A percentile compares a stretch with the other conserved stretches of the same genome.
Evolutionary conservation across 1,140 invertebrate genomes (phyloP).

Genomic region (Myzus persicae): DNA sequence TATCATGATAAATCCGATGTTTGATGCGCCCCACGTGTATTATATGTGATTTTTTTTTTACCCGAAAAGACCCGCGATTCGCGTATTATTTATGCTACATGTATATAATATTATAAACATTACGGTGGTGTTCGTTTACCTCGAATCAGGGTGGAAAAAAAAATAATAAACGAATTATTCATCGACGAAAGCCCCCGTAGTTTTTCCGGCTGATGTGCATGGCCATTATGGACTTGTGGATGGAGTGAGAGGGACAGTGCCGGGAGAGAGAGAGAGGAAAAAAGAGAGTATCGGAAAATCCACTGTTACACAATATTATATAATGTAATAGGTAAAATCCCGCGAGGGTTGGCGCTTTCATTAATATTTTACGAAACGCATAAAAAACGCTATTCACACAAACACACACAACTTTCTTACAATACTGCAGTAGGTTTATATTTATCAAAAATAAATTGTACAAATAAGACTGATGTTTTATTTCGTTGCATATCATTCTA

Average conservation of each 20-base stretch:
- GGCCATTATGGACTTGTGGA: background rate
- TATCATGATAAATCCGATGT: background rate
- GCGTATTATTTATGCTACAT: background rate
- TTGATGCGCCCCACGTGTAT: conserved; percentile 5
- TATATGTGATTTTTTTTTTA: background rate
- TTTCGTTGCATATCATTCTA: background rate
- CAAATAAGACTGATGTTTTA: background rate
- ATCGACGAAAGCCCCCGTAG: background rate
- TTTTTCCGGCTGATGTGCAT: background rate
- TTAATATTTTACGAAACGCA: background rate
- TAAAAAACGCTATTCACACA: background rate
- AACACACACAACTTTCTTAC: background rate
- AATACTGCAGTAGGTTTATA: background rate
- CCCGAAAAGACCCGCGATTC: background rate
- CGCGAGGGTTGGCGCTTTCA: background rate
- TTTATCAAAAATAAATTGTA: background rate
- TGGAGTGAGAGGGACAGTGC: background rate
- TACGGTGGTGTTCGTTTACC: background rate
- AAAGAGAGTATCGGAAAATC: background rate
- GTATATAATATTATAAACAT: background rate
- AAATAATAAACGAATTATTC: conserved; percentile 37
- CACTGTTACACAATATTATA: background rate
- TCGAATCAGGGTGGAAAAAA: conserved; percentile 25
- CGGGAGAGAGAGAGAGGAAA: background rate
- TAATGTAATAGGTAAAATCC: conserved; percentile 17